Evolutionary conservation across 2,797 vertebrate genomes (phyloP).

Genomic region (Alexandromys oeconomus): DNA sequence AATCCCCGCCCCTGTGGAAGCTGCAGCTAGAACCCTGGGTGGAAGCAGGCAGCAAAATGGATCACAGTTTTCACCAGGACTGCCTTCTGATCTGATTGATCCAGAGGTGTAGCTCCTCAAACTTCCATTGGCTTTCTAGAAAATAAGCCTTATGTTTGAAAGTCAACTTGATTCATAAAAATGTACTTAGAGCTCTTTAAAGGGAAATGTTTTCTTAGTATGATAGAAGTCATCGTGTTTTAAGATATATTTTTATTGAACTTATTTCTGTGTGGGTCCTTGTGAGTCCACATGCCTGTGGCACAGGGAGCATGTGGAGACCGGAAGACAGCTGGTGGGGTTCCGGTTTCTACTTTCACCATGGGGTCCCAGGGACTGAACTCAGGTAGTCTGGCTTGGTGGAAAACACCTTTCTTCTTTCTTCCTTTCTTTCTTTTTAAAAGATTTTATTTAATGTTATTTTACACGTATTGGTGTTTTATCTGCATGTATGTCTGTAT

Average conservation of each 20-base stretch:
- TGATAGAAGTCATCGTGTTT: not conserved
- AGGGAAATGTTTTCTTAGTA: not conserved
- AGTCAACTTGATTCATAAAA: constrained; percentile 40
- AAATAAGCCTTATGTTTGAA: constrained; percentile 34
- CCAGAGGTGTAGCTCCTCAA: not conserved
- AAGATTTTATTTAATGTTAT: not conserved
- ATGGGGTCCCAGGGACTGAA: not conserved
- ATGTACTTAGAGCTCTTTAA: constrained; percentile 18
- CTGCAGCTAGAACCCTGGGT: constrained; percentile 3
- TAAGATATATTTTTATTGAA: not conserved
- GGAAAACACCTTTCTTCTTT: not conserved
- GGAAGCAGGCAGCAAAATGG: constrained; percentile 20
- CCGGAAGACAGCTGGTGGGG: not conserved
- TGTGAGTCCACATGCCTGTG: not conserved
- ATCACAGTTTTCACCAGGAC: constrained; percentile 30
- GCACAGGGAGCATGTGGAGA: not conserved
- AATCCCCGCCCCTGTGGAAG: constrained; percentile 38
- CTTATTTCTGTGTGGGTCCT: not conserved
- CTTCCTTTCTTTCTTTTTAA: too few species aligned
- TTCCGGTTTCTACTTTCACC: not conserved
- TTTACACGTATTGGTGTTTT: not conserved
- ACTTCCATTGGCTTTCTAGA: not conserved
- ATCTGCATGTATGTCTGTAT: not conserved
- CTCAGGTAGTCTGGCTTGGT: not conserved
- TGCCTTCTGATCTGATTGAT: constrained; percentile 40